A percentile compares a stretch with the other conserved stretches of the same genome.
Evolutionary conservation across 2,113 vertebrate species (phyloP).

Genomic region (Hydrochoerus hydrochaeris): DNA sequence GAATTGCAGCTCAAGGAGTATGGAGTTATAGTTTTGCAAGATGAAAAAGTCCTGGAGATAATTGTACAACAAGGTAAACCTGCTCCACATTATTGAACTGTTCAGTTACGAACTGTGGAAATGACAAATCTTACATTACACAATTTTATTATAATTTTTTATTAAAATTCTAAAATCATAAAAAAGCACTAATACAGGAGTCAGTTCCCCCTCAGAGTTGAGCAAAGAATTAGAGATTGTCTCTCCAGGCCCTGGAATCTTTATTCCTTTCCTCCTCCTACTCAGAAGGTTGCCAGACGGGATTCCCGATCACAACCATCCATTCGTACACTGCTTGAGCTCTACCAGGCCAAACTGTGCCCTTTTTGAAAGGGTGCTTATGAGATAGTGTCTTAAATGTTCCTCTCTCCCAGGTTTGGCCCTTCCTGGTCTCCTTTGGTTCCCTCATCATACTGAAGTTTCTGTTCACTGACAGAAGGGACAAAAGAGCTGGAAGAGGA

Average conservation of each 20-base stretch:
- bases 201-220: rapidly evolving
- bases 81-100: neutral
- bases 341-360: no score
- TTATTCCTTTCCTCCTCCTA: neutral
- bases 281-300: neutral
- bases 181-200: neutral
- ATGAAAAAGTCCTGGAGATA: neutral
- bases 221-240: neutral
- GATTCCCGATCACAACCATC: neutral
- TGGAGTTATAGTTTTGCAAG: neutral
- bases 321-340: rapidly evolving
- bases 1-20: rapidly evolving
- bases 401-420: neutral
- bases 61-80: no score
- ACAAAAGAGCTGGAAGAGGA: neutral
- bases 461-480: neutral
- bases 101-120: neutral
- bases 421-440: neutral
- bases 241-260: rapidly evolving
- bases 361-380: neutral
- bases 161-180: neutral
- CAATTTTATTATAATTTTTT: neutral
- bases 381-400: neutral
- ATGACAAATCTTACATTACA: neutral
- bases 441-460: neutral